phyloP scores from a whole-genome alignment of 2,888 invertebrate species.

The Caradrina clavipalpis region DNA sequence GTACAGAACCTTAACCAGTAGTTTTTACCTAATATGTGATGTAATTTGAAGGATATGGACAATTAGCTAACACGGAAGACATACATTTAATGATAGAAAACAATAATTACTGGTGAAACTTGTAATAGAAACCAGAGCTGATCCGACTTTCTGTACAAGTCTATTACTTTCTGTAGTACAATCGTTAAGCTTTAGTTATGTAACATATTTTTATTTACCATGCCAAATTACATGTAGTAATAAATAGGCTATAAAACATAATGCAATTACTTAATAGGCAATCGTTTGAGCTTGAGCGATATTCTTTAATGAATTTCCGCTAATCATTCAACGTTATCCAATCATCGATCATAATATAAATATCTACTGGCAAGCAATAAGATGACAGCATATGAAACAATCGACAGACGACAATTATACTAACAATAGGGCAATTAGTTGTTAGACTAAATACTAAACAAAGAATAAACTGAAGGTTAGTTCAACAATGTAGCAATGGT shows the following conservation, averaged over 20 bases:
- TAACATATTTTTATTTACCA: conserved; percentile 56
- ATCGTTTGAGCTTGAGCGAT: conserved; percentile 28
- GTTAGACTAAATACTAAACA: conserved; percentile 79
- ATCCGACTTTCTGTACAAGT: conserved; percentile 73
- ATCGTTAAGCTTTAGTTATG: conserved; percentile 54
- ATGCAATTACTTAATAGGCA: conserved; percentile 57
- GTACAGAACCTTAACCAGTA: conserved; percentile 8
- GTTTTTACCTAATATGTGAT: conserved; percentile 65
- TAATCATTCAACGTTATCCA: conserved; percentile 41
- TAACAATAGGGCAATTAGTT: conserved; percentile 83
- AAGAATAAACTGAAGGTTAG: conserved; percentile 77
- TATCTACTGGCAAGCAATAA: conserved; percentile 16
- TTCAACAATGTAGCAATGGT: conserved; percentile 62
- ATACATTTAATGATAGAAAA: conserved; percentile 79
- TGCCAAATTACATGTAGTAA: conserved; percentile 57
- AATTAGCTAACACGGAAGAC: conserved; percentile 82
- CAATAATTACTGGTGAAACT: conserved; percentile 78
- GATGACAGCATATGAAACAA: conserved; percentile 49
- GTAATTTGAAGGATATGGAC: conserved; percentile 81
- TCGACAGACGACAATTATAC: conserved; percentile 51
- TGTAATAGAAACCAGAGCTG: conserved; percentile 73
- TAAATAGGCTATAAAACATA: conserved; percentile 58
- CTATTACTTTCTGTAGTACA: conserved; percentile 66
- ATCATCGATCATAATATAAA: conserved; percentile 53
- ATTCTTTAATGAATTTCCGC: conserved; percentile 59